phyloP scores from a whole-genome alignment of 2,113 vertebrate genomes.

The Mystacornis crossleyi region DNA sequence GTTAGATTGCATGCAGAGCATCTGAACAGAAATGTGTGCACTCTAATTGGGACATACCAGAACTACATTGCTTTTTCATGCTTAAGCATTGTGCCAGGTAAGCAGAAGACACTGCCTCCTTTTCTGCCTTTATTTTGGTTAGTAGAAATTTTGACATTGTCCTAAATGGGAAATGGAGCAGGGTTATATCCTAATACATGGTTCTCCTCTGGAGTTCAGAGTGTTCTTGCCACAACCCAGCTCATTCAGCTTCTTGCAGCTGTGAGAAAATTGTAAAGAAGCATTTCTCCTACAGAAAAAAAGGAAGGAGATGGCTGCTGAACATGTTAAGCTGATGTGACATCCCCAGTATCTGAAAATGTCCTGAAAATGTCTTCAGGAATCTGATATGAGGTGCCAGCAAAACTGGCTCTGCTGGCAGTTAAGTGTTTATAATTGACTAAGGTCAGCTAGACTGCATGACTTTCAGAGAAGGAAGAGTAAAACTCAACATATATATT shows the following conservation, averaged over 20 bases:
- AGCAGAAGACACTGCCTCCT: background rate
- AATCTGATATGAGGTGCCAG: background rate
- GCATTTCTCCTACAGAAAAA: background rate
- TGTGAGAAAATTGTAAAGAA: background rate
- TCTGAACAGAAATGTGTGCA: background rate
- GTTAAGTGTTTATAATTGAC: background rate
- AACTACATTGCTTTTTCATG: background rate
- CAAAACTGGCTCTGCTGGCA: background rate
- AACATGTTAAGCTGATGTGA: background rate
- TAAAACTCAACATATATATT: background rate
- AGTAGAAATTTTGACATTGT: background rate
- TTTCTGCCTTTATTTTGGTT: background rate
- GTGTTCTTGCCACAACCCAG: background rate
- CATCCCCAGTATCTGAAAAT: background rate
- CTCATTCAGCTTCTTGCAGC: background rate
- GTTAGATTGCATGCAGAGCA: background rate
- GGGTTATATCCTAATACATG: background rate
- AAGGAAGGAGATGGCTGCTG: background rate
- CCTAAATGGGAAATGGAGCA: background rate
- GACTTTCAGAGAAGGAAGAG: background rate
- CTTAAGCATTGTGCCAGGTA: background rate
- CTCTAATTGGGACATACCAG: background rate
- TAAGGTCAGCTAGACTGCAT: background rate
- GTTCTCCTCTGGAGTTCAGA: background rate
- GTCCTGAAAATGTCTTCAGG: slow-evolving; percentile 11